Evolutionary conservation across 2,888 invertebrate genomes (phyloP), one percentile per base, ranked within the genome.

Genomic region (Leptura quadrifasciata): DNA sequence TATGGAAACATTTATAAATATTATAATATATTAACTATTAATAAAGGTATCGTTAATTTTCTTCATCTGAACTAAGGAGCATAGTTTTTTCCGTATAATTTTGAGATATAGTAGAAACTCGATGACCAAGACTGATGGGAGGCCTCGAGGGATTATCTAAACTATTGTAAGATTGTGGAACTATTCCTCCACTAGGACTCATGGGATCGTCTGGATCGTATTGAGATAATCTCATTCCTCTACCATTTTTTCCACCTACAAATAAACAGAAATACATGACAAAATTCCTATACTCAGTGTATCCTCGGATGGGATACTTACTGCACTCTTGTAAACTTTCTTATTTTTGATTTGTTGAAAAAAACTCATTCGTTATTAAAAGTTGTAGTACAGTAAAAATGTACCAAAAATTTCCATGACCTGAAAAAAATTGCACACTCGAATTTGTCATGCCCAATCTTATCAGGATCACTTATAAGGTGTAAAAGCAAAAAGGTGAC

Each of bases 1-100:
- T 60, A 61, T 61, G 18, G 27, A 61, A 18, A 61, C 27, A 64
- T 20, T 64, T 21, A 64, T 64, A 52, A 21, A 31, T 63, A 31
- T 31, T 47, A 15, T 65, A 27, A 24, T 27, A 31, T 55, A 68
- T 68, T 69, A 57, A 35, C 57, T 69, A 69, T 55, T 18, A 31
- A 18, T 18, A 17, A n/a, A 68, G 18, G 20, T 18, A 35, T 39
- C 35, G 63, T 84, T 84, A 88, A 81, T 88, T 88, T 74, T 98
- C 98, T 89, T 98, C 98, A 88, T 98, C 98, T 81, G 97, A 97
- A 91, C 97, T 97, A 83, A 98, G 93, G 81, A 98, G 92, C 91
- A 97, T 97, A 54, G 98, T 97, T 91, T 98, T 98, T 92, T 98
- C 98, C 90, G 96, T 97, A 91, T 97, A 97, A 90, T 95, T 95